Evolutionary conservation across 2,888 invertebrate species (phyloP).

Genomic region (Formica aserva): DNA sequence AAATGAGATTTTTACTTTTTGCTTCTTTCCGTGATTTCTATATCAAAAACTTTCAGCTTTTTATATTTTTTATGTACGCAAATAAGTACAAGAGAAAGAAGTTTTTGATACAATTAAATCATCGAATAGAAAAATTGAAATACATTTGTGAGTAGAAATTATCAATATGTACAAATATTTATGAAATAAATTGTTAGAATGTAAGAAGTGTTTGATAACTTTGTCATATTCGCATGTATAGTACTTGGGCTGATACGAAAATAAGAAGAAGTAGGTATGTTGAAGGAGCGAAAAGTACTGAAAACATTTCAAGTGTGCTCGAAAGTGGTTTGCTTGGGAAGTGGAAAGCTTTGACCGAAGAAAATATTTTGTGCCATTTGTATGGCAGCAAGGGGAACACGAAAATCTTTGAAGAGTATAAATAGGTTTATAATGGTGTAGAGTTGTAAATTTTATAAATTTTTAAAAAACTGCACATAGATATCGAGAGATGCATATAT

Average conservation of each 20-base stretch:
- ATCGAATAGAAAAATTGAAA: conserved; percentile 1
- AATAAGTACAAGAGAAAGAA: background rate
- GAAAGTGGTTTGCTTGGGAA: conserved; percentile 45
- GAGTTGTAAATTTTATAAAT: background rate
- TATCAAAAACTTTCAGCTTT: background rate
- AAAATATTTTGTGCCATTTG: conserved; percentile 9
- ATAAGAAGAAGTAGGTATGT: conserved; percentile 36
- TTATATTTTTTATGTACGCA: background rate
- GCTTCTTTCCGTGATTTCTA: background rate
- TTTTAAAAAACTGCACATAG: background rate
- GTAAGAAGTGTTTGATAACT: conserved; percentile 51
- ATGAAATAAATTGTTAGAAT: background rate
- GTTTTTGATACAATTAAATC: background rate
- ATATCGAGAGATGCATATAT: background rate
- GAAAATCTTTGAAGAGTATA: conserved; percentile 17
- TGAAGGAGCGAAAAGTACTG: conserved; percentile 8
- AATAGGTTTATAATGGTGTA: background rate
- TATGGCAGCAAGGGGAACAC: background rate
- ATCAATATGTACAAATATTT: background rate
- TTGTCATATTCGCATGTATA: conserved; percentile 44
- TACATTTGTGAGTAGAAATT: background rate
- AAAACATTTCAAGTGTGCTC: conserved; percentile 49
- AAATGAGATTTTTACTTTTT: background rate
- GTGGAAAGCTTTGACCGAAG: conserved; percentile 51
- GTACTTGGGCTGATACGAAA: conserved; percentile 31